Evolutionary conservation across 2,797 vertebrate species (phyloP), one percentile per base, ranked within the genome.

Genomic region (Falco novaeseelandiae): DNA sequence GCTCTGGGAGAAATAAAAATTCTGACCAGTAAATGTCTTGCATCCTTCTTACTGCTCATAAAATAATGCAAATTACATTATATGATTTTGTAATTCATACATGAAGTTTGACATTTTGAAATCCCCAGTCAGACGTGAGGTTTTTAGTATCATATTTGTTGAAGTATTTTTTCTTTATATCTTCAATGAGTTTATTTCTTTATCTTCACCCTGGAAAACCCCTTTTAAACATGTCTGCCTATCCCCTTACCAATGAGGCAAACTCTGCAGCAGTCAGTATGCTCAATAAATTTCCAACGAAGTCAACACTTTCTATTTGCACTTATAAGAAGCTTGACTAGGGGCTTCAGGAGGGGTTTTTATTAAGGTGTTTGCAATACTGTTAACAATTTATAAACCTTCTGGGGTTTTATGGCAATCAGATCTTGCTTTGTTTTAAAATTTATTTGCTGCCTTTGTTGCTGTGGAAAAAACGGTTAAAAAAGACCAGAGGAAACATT

Each of bases 301-400:
- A 42, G 7, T 77, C 25, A 83, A 25, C 5, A 16, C 2, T 26
- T 73, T 58, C 23, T 92, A 9, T 61, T 76, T 67, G 38, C 32
- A 15, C 21, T 74, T 71, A 8, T 0, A 40, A 63, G 52, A 62
- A 77, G 14, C 3, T 14, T 15, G 32, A 52, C 7, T 36, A 15
- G 8, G 18, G 29, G 1, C 8, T 86, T 52, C n/a, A 76, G n/a
- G 29, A 85, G 4, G 0, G 1, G 0, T 2, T 5, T 55, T 51
- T 46, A 20, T 12, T 22, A 22, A 36, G 25, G 14, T 1, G 3
- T 79, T 72, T 52, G 6, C 18, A 69, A 72, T 70, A 18, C 30
- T 51, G 6, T 15, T 63, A 63, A 38, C 10, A 42, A 61, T 70
- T 73, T 81, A 29, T 42, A 81, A 74, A 54, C 5, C 7, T 89